Conservation (phyloP, 2,888 invertebrate species). For the Atrina japonica region DNA sequence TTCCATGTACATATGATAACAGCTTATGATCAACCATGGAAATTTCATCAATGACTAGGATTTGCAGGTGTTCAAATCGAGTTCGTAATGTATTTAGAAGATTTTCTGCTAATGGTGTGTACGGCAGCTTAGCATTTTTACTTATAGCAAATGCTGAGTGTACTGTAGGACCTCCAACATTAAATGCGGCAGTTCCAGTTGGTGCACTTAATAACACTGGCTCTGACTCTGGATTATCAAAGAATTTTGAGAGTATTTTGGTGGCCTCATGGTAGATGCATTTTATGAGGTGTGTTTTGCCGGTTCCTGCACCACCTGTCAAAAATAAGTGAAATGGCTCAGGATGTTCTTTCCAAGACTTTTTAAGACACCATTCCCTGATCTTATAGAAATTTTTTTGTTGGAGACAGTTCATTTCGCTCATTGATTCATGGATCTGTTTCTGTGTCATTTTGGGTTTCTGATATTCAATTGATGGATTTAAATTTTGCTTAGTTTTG, state of each 20-base stretch:
- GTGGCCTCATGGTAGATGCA: slow-evolving; percentile 37
- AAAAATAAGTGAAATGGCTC: slow-evolving; percentile 35
- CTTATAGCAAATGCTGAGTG: slow-evolving; percentile 28
- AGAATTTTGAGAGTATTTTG: slow-evolving; percentile 17
- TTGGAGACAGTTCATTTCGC: slow-evolving; percentile 1
- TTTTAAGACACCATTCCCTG: slow-evolving; percentile 30
- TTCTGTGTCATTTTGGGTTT: background rate
- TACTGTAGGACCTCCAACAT: slow-evolving; percentile 25
- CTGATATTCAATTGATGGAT: background rate
- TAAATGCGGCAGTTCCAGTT: slow-evolving; percentile 30
- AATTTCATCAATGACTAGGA: slow-evolving; percentile 42
- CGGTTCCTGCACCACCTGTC: slow-evolving; percentile 23
- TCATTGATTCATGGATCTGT: background rate
- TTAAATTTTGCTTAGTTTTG: too few species aligned
- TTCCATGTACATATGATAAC: slow-evolving; percentile 25
- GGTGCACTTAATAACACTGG: slow-evolving; percentile 25
- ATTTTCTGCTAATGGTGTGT: slow-evolving; percentile 28
- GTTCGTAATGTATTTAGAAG: slow-evolving; percentile 18
- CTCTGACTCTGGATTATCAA: slow-evolving; percentile 19
- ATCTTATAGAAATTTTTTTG: slow-evolving; percentile 5
- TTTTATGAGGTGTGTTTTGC: slow-evolving; percentile 15
- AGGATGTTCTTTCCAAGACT: background rate
- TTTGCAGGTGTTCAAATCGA: slow-evolving; percentile 16
- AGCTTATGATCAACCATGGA: slow-evolving; percentile 33
- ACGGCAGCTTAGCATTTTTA: slow-evolving; percentile 14